These are phyloP conservation scores for Philaenus spumarius DNA, from an alignment of 1,140 invertebrate genomes.

Conservation along the genomic window DNA sequence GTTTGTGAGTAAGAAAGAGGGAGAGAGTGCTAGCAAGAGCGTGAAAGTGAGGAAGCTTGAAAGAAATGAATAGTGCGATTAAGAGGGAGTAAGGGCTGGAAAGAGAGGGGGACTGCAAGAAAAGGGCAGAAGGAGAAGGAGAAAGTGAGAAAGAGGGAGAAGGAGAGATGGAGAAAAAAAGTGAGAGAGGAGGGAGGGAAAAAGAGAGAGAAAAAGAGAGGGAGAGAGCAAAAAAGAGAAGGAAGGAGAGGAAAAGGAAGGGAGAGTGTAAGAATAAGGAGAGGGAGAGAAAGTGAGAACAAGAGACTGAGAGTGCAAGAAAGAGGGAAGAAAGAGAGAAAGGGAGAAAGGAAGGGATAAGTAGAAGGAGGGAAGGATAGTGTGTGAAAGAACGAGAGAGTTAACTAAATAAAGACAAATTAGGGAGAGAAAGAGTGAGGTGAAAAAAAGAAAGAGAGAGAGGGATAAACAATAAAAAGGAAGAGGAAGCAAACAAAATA, in stretches of 20 bases:
- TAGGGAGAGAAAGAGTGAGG: neutral
- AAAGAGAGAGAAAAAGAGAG: neutral
- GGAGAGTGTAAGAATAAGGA: neutral
- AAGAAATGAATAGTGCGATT: neutral
- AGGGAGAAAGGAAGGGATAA: no score
- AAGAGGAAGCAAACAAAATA: neutral
- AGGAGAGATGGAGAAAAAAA: neutral
- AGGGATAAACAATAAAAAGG: neutral
- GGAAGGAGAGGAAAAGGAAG: neutral
- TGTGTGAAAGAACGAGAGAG: no score
- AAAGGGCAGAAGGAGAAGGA: neutral
- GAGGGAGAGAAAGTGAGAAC: neutral
- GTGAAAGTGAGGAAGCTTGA: neutral
- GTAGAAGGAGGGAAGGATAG: neutral
- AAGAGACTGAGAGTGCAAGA: neutral
- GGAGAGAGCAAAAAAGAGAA: no score
- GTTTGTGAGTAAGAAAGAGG: neutral
- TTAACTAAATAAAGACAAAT: neutral
- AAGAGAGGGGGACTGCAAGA: neutral
- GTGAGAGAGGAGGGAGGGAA: neutral
- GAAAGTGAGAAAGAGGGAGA: neutral
- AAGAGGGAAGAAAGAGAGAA: neutral
- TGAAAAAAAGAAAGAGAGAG: neutral
- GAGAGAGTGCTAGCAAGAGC: neutral
- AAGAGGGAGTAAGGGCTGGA: neutral